A percentile compares a stretch with the other conserved stretches of the same genome.
phyloP scores from a whole-genome alignment of 2,113 vertebrate genomes.

The Oceanodroma tethys region DNA sequence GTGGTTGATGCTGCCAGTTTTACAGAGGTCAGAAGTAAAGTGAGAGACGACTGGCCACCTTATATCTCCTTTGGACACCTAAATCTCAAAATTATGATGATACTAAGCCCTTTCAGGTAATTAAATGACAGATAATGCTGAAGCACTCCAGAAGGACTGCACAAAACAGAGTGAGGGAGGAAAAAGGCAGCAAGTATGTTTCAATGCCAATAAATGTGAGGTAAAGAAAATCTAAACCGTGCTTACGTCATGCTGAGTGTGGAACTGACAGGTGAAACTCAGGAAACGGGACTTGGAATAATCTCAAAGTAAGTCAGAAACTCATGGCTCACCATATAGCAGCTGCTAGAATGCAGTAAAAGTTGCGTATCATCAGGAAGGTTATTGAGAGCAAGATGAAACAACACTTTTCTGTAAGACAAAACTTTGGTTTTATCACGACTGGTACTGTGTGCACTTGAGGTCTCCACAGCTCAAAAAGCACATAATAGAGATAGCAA shows the following conservation, averaged over 20 bases:
- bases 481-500: not conserved
- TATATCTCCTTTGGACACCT: not conserved
- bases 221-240: not conserved
- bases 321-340: not conserved
- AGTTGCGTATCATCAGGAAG: not conserved
- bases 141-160: not conserved
- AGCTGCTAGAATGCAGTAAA: not conserved
- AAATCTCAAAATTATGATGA: not conserved
- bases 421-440: not conserved
- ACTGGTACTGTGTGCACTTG: not conserved
- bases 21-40: not conserved
- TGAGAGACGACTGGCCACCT: not conserved
- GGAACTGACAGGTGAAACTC: not conserved
- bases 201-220: not conserved
- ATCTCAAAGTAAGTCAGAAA: not conserved
- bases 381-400: not conserved
- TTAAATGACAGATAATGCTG: not conserved
- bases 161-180: not conserved
- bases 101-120: not conserved
- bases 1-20: not conserved
- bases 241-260: not conserved
- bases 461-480: not conserved
- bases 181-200: not conserved
- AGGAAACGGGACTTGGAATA: not conserved
- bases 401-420: not conserved